These are phyloP conservation scores for Brachionus plicatilis DNA, from an alignment of 1,140 invertebrate species.

Conservation along the genomic window DNA sequence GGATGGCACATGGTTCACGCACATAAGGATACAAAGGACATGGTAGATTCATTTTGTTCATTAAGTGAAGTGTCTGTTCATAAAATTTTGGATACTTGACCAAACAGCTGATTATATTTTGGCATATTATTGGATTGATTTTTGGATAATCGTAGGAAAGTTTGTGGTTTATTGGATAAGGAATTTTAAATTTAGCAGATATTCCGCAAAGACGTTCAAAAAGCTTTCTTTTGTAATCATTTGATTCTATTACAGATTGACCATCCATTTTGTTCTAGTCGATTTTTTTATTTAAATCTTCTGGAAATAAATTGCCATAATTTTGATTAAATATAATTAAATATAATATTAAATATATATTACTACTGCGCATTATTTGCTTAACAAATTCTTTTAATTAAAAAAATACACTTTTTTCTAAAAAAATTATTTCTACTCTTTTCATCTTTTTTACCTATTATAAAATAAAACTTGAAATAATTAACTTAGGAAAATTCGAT, in stretches of 20 bases:
- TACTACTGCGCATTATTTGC: too few species aligned
- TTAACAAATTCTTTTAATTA: too few species aligned
- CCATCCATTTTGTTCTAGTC: not conserved
- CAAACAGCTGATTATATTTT: conserved; percentile 9
- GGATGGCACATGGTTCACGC: not conserved
- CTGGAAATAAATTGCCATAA: too few species aligned
- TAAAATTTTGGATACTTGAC: conserved; percentile 62
- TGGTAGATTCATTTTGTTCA: conserved; percentile 89
- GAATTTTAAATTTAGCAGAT: conserved; percentile 8
- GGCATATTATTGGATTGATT: conserved; percentile 4
- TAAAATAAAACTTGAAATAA: too few species aligned
- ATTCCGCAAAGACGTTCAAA: conserved; percentile 10
- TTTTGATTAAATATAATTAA: too few species aligned
- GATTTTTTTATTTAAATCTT: too few species aligned
- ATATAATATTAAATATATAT: too few species aligned
- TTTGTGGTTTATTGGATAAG: not conserved
- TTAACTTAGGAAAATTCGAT: too few species aligned
- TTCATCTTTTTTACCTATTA: too few species aligned
- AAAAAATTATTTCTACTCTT: too few species aligned
- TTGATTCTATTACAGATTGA: not conserved
- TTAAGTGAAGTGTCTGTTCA: conserved; percentile 77
- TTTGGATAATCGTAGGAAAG: conserved; percentile 17
- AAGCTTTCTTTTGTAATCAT: conserved; percentile 21
- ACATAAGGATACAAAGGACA: conserved; percentile 65
- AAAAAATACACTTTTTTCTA: too few species aligned